These are phyloP conservation scores for Ianthella basta DNA, from an alignment of 37 sponge, comb jelly and placozoan genomes.

Conservation along the genomic window DNA sequence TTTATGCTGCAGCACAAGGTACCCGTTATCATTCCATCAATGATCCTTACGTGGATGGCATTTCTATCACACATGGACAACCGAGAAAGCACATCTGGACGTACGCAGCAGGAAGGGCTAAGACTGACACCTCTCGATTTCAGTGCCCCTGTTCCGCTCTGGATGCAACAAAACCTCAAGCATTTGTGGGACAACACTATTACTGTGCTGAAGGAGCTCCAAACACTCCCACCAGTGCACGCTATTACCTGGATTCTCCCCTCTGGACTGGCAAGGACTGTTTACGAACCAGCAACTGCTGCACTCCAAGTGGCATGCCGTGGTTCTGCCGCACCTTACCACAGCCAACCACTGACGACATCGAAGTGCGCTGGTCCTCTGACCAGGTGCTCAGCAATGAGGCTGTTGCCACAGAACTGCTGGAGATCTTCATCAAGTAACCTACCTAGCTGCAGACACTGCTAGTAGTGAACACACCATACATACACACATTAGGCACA, in stretches of 20 bases:
- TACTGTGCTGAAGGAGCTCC: neutral
- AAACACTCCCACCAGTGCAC: no score
- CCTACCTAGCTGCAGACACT: no score
- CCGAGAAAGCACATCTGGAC: conserved; percentile 15
- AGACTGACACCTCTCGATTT: neutral
- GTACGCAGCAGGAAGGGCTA: neutral
- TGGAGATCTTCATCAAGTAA: conserved; percentile 13
- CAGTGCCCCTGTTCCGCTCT: neutral
- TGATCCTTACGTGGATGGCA: conserved; percentile 12
- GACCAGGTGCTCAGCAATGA: neutral
- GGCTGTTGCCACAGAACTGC: neutral
- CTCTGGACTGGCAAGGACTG: conserved; percentile 10
- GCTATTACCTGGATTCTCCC: no score
- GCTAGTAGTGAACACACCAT: no score
- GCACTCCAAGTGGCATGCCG: conserved; percentile 10
- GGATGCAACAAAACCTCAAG: neutral
- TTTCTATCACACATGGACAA: conserved; percentile 13
- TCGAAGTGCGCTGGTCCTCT: conserved; percentile 12
- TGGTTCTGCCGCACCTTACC: conserved; percentile 21
- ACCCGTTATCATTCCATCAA: neutral
- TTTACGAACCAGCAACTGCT: neutral
- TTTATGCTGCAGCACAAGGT: neutral
- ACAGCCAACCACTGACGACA: neutral
- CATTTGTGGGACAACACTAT: conserved; percentile 9
- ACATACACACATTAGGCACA: no score